These are phyloP conservation scores for Pollenia labialis DNA, from an alignment of 2,888 invertebrate genomes.

Conservation along the genomic window DNA sequence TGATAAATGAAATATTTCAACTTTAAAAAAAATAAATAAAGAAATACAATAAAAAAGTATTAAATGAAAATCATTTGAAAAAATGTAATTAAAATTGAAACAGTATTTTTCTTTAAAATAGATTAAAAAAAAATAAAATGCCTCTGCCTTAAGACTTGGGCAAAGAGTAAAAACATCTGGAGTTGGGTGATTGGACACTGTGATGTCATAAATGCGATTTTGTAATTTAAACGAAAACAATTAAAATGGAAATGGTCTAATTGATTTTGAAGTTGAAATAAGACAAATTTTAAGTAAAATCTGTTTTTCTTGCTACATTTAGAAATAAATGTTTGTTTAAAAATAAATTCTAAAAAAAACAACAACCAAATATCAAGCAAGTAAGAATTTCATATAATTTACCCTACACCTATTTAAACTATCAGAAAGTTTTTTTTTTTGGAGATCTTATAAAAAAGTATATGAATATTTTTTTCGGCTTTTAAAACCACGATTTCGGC, in stretches of 20 bases:
- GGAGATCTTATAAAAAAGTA: too few relatives aligned
- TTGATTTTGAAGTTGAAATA: conserved; percentile 38
- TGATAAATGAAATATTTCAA: conserved; percentile 62
- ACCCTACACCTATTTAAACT: too few relatives aligned
- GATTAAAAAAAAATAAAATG: conserved; percentile 56
- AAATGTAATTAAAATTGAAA: conserved; percentile 12
- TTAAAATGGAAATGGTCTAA: conserved; percentile 28
- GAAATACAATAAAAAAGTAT: conserved; percentile 23
- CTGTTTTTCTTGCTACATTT: neutral
- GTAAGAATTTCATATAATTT: too few relatives aligned
- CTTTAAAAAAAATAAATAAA: conserved; percentile 30
- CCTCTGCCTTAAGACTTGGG: conserved; percentile 24
- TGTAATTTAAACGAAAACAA: conserved; percentile 33
- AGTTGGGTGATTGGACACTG: conserved; percentile 17
- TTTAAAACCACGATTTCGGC: too few relatives aligned
- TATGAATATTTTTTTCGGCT: too few relatives aligned
- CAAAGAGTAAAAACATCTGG: conserved; percentile 50
- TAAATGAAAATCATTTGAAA: conserved; percentile 14
- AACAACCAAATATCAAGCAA: too few relatives aligned
- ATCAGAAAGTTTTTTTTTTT: too few relatives aligned
- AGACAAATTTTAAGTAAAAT: neutral
- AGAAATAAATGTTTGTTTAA: neutral
- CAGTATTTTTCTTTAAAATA: conserved; percentile 30
- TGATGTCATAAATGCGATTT: conserved; percentile 4
- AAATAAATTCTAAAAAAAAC: neutral